Base-by-base conservation (phyloP, 1,140 invertebrate species). In the Theocolax elegans region DNA sequence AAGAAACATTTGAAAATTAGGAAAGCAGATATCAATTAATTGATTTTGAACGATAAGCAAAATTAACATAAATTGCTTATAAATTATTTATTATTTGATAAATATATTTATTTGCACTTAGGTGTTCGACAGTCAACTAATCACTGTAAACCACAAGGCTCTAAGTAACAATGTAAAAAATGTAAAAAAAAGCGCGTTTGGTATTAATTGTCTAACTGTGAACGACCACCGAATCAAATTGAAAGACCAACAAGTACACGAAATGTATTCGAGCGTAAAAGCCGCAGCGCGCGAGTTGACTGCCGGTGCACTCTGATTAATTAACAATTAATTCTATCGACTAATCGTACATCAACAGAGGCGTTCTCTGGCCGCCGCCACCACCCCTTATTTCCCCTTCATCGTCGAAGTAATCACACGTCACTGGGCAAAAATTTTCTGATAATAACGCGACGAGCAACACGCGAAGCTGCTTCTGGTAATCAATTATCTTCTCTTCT, bases 281-380 rank as follows among this genome's bases (percentile, higher is more conserved):
- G 15, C 48, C 21, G 48, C 48, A 25, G 21, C 21, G 3, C 23
- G n/a, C 44, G n/a, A 19, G 44, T 3, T 31, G 21, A 2, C 51
- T 53, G 31, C 10, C 17, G 17, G 8, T 59, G 21, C 38, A 29
- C 29, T 40, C 38, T 44, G 31, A 53, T 54, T 54, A 66, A 44
- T 66, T 31, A 40, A 54, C 40, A 42, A 66, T 56, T 56, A 66
- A 66, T 66, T 40, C 48, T 27, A 64, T 64, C 31, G 35, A 53
- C 48, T 51, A 53, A 53, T 40, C 62, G 12, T 23, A 40, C 40
- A 35, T 49, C 60, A 63, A 23, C 60, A 29, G 46, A n/a, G n/a
- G 38, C 35, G 48, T 31, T 40, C 31, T 21, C 54, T 23, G n/a
- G n/a, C n/a, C n/a, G 25, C 23, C 15, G 19, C 21, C 13, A 23